phyloP scores from a whole-genome alignment of 2,888 invertebrate species.

The Pristionchus entomophagus region DNA sequence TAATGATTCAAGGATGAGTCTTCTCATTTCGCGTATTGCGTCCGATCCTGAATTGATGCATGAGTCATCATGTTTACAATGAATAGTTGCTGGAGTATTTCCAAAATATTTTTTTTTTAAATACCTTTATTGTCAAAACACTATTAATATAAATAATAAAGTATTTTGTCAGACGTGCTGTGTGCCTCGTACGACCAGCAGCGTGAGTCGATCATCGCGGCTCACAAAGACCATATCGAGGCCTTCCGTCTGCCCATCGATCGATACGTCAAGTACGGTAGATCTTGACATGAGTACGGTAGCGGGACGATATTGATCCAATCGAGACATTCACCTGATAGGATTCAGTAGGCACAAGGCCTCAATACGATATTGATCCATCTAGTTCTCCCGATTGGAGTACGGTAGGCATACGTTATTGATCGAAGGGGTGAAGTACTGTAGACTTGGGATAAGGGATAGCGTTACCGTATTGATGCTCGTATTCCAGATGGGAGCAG shows the following conservation, averaged over 20 bases:
- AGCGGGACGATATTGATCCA: not conserved
- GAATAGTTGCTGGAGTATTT: too few species aligned
- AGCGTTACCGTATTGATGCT: not conserved
- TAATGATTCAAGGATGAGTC: too few species aligned
- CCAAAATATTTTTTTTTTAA: too few species aligned
- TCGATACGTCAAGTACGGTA: constrained; percentile 62
- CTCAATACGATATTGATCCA: not conserved
- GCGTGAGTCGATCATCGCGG: constrained; percentile 61
- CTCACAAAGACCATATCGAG: constrained; percentile 55
- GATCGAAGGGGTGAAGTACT: not conserved
- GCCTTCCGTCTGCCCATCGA: constrained; percentile 64
- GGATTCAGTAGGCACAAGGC: not conserved
- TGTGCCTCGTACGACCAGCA: constrained; percentile 61
- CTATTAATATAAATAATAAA: too few species aligned
- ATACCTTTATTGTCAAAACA: too few species aligned
- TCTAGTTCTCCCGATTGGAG: not conserved
- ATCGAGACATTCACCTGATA: not conserved
- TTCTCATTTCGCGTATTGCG: too few species aligned
- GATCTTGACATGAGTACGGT: not conserved
- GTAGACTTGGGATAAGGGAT: not conserved
- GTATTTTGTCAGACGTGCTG: constrained; percentile 43
- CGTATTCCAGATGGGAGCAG: constrained; percentile 62
- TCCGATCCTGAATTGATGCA: too few species aligned
- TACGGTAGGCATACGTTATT: not conserved
- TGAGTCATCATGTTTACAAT: too few species aligned